Base-by-base conservation (phyloP, 2,797 vertebrate species). In the Valencia hispanica region DNA sequence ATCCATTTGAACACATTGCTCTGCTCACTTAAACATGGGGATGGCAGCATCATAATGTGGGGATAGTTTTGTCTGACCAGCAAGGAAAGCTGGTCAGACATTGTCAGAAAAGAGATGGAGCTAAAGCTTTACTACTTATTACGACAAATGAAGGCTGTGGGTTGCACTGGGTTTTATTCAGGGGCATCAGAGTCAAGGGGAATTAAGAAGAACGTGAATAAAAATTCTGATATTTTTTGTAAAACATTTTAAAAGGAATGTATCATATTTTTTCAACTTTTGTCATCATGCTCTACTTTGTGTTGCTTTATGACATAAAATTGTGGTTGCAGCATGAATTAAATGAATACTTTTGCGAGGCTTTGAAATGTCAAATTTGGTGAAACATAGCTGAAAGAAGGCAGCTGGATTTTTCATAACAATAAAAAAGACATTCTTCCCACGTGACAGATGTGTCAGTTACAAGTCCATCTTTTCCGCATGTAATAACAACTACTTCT, bases 401-500 rank as follows among this genome's bases (percentile, higher is more conserved):
- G 27, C 53, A 22, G 51, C 4, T 50, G 2, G 22, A 11, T 15
- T 65, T 72, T 66, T 48, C 2, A 8, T 43, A 47, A 25, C 32
- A 79, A 78, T 71, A 55, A 80, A 18, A 59, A 45, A 36, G 69
- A 15, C 50, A 36, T 20, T 30, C 36, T 43, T 12, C 1, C 25
- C 68, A 2, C 20, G 45, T 70, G 25, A 10, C 17, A 51, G 1
- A 1, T 18, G 4, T 50, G 2, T 22, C 51, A 50, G 43, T 63
- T 41, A 66, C 68, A 47, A 48, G 63, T 12, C 47, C 70, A 73
- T 55, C 36, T 20, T 57, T 48, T 45, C 47, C 27, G 36, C 82
- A 87, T 69, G 59, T 20, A 55, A 72, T 47, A 43, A 86, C 78
- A 22, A 73, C 48, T 53, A 53, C 8, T 53, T 53, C 22, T 6